Conservation (phyloP, 1,140 invertebrate genomes). For the Mizuhopecten yessoensis region DNA sequence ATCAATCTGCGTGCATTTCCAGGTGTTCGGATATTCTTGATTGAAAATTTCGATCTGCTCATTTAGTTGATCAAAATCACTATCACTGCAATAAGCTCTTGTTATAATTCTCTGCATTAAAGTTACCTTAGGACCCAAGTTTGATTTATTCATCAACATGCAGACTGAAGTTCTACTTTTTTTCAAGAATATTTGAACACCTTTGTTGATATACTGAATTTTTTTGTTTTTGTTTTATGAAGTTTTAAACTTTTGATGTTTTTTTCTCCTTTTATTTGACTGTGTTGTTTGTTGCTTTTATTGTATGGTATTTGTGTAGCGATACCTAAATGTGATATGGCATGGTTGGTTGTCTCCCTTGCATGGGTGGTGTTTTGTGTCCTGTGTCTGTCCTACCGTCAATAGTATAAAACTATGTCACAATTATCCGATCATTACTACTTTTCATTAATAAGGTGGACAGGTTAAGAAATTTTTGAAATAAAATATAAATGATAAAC, state of each 20-base stretch:
- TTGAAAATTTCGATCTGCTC: background rate
- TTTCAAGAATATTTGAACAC: background rate
- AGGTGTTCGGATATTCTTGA: background rate
- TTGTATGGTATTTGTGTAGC: background rate
- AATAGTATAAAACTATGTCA: background rate
- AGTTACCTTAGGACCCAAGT: background rate
- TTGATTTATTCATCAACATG: no score
- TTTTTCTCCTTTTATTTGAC: background rate
- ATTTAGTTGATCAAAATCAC: no score
- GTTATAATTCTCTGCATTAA: background rate
- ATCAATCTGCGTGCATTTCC: background rate
- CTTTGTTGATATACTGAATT: background rate
- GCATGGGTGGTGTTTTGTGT: background rate
- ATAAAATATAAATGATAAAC: background rate
- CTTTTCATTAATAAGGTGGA: no score
- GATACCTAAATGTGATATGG: constrained; percentile 16
- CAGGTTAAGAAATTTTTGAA: no score
- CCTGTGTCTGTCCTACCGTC: background rate
- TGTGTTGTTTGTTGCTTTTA: constrained; percentile 1
- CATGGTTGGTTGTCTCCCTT: constrained; percentile 31
- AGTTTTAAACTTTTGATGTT: background rate
- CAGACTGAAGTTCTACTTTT: background rate
- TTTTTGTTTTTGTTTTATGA: background rate
- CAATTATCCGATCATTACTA: no score
- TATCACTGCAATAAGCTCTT: no score